These are phyloP conservation scores for Dicycla oo DNA, from an alignment of 2,888 invertebrate genomes.

Conservation along the genomic window DNA sequence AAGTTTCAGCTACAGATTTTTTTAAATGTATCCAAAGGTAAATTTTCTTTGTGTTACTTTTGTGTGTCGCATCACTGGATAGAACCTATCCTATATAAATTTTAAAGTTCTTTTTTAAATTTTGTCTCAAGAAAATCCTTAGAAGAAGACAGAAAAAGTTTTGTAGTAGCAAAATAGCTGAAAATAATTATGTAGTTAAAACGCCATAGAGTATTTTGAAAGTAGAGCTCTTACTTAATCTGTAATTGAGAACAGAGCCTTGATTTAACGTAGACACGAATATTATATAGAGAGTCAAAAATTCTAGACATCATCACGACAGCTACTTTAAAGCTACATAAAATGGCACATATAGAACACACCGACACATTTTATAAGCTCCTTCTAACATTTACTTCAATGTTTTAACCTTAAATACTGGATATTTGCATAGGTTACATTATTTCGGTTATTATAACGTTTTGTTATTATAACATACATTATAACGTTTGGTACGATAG, in stretches of 20 bases:
- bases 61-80: conserved; percentile 20
- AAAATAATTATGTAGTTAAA: conserved; percentile 6
- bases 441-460: conserved; percentile 9
- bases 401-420: conserved; percentile 36
- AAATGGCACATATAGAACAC: conserved; percentile 84
- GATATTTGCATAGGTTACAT: conserved; percentile 20
- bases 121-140: conserved; percentile 22
- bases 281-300: conserved; percentile 52
- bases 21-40: conserved; percentile 33
- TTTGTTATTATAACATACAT: no score
- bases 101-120: conserved; percentile 9
- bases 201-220: conserved; percentile 8
- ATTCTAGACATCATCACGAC: conserved; percentile 56
- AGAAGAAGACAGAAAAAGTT: conserved; percentile 15
- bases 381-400: conserved; percentile 62
- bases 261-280: conserved; percentile 18
- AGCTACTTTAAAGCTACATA: conserved; percentile 60
- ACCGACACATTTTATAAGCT: conserved; percentile 75
- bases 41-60: conserved; percentile 15
- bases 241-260: conserved; percentile 37
- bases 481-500: conserved; percentile 28
- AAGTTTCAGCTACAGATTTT: conserved; percentile 57
- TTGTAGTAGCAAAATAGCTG: conserved; percentile 54
- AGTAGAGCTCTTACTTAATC: conserved; percentile 12
- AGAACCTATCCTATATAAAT: neutral